Evolutionary conservation across 2,888 invertebrate species (phyloP).

Genomic region (Pristionchus entomophagus): DNA sequence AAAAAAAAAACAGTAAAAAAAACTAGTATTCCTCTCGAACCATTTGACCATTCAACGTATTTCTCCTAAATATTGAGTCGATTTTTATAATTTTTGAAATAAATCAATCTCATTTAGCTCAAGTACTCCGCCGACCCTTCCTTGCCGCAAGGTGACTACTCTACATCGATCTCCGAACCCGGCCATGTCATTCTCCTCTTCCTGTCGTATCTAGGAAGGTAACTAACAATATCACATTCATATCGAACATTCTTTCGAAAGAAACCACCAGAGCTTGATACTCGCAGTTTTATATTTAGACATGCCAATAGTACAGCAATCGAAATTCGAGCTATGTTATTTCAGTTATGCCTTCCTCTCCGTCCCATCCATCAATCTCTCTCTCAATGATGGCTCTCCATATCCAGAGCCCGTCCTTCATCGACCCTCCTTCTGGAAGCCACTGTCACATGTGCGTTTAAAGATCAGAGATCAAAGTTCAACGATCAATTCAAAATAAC

Average conservation of each 20-base stretch:
- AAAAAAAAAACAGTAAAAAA: too few relatives aligned
- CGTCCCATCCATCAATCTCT: not conserved
- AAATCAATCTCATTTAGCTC: not conserved
- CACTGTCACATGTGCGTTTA: conserved; percentile 31
- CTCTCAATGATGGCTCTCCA: conserved; percentile 22
- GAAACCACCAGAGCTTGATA: too few relatives aligned
- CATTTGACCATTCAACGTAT: too few relatives aligned
- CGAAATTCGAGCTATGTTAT: too few relatives aligned
- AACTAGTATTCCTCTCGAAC: too few relatives aligned
- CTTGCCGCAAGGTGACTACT: not conserved
- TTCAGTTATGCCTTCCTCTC: conserved; percentile 44
- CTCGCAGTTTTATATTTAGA: too few relatives aligned
- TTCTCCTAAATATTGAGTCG: too few relatives aligned
- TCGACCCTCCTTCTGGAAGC: conserved; percentile 41
- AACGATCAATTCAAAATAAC: not conserved
- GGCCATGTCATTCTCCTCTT: conserved; percentile 38
- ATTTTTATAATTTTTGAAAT: too few relatives aligned
- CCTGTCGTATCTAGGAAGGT: conserved; percentile 27
- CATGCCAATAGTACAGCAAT: not conserved
- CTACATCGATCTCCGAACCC: not conserved
- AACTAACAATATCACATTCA: too few relatives aligned
- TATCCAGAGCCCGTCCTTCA: conserved; percentile 9
- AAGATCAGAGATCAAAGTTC: too few relatives aligned
- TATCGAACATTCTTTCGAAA: too few relatives aligned
- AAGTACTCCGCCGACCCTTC: not conserved